These are phyloP conservation scores for Formica selysi DNA, from an alignment of 1,140 invertebrate genomes.

Conservation along the genomic window DNA sequence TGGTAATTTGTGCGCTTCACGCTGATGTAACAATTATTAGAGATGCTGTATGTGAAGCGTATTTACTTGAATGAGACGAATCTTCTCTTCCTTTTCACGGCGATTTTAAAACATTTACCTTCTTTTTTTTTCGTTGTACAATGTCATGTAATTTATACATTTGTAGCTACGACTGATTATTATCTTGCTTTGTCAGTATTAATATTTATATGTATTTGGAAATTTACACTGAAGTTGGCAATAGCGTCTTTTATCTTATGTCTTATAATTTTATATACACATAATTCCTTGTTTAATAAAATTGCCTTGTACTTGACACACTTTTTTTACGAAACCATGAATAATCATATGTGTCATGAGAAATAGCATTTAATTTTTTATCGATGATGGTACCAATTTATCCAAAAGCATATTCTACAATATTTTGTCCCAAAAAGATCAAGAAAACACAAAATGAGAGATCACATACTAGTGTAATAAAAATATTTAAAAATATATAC, in stretches of 20 bases:
- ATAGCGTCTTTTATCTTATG: too few species aligned
- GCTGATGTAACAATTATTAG: conserved; percentile 55
- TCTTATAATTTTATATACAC: neutral
- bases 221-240: neutral
- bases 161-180: conserved; percentile 3
- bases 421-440: too few species aligned
- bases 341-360: neutral
- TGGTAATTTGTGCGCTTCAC: conserved; percentile 39
- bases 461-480: too few species aligned
- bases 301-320: neutral
- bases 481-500: too few species aligned
- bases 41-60: neutral
- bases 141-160: neutral
- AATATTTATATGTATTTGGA: neutral
- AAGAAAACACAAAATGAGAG: too few species aligned
- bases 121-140: conserved; percentile 17
- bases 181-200: neutral
- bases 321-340: neutral
- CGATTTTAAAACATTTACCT: conserved; percentile 32
- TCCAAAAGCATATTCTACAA: too few species aligned
- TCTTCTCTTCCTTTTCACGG: neutral
- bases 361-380: neutral
- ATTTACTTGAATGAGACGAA: neutral
- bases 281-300: neutral
- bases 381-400: too few species aligned